Evolutionary conservation across 2,113 vertebrate species (phyloP).

Genomic region (Sinocyclocheilus grahami): DNA sequence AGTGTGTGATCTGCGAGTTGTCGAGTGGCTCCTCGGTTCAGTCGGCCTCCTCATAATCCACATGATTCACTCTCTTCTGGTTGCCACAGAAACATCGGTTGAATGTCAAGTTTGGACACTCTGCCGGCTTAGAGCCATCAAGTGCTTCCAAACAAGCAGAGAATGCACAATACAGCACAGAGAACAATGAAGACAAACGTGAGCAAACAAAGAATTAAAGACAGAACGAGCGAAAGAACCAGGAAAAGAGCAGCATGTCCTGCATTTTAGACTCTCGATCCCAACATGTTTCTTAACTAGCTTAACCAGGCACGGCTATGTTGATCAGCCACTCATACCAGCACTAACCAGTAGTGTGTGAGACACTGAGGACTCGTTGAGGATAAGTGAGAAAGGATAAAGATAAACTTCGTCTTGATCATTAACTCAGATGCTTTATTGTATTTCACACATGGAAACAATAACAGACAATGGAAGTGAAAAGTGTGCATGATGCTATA

Average conservation of each 20-base stretch:
- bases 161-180: background rate
- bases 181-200: background rate
- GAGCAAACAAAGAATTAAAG: background rate
- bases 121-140: conserved; percentile 21
- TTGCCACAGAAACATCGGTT: conserved; percentile 61
- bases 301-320: background rate
- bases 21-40: too few relatives aligned
- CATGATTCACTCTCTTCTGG: conserved; percentile 53
- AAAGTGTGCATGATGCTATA: background rate
- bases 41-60: conserved; percentile 23
- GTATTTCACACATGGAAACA: too few relatives aligned
- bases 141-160: background rate
- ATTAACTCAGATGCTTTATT: too few relatives aligned
- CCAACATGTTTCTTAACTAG: background rate
- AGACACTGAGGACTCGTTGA: too few relatives aligned
- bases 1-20: background rate
- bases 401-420: too few relatives aligned
- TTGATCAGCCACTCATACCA: too few relatives aligned
- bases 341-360: background rate
- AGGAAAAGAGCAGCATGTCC: background rate
- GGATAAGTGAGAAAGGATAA: too few relatives aligned
- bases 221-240: background rate
- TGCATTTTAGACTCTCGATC: background rate
- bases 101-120: conserved; percentile 49
- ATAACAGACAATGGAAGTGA: background rate